Conservation (phyloP, 1,140 invertebrate species). For the Pogonus chalceus region DNA sequence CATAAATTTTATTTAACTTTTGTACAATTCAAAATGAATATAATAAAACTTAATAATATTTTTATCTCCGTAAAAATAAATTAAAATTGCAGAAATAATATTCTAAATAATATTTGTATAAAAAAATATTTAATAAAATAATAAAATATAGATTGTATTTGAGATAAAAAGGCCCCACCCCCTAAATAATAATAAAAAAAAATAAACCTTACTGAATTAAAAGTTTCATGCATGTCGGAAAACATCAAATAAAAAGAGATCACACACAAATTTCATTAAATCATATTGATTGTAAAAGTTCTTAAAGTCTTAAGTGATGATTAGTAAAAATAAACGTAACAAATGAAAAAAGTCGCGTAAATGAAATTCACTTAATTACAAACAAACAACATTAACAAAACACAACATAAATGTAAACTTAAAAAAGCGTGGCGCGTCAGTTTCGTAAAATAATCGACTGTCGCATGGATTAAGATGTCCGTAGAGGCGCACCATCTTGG, state of each 20-base stretch:
- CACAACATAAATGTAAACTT: neutral
- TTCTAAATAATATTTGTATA: no score
- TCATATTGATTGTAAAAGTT: neutral
- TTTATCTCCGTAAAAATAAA: no score
- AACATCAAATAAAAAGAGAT: neutral
- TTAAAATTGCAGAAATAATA: no score
- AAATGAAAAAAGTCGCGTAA: neutral
- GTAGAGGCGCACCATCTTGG: neutral
- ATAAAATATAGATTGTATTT: no score
- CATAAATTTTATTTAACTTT: no score
- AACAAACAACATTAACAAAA: neutral
- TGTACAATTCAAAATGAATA: no score
- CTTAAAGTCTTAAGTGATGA: neutral
- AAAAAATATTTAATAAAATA: no score
- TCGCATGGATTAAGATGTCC: constrained; percentile 1
- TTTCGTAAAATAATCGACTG: neutral
- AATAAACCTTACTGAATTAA: neutral
- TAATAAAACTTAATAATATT: no score
- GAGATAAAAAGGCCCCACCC: no score
- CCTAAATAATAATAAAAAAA: no score
- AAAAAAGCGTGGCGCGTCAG: neutral
- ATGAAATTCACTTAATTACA: neutral
- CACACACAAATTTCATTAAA: neutral
- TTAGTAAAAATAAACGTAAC: neutral
- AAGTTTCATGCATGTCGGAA: neutral